Evolutionary conservation across 2,113 vertebrate genomes (phyloP).

Genomic region (Ginglymostoma cirratum): DNA sequence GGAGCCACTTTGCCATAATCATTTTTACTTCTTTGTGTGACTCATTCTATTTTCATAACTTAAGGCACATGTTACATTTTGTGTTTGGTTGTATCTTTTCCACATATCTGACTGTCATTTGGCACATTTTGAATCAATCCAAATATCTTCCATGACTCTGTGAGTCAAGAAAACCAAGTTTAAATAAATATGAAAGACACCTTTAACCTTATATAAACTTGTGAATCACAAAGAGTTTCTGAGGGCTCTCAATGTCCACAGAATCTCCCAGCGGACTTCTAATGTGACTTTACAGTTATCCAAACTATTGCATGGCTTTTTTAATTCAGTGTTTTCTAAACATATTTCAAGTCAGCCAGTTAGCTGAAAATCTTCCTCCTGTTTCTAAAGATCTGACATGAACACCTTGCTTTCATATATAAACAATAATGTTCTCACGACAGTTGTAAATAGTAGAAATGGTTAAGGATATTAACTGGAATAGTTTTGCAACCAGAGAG

Average conservation of each 20-base stretch:
- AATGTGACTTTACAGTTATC: constrained; percentile 10
- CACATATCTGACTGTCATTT: background rate
- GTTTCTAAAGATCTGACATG: background rate
- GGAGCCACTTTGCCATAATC: no score
- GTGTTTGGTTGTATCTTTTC: background rate
- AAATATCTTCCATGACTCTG: no score
- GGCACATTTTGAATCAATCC: background rate
- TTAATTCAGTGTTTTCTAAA: background rate
- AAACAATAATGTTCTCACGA: background rate
- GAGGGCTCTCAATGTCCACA: background rate
- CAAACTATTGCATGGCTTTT: background rate
- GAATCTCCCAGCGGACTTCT: background rate
- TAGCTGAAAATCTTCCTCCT: background rate
- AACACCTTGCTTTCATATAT: background rate
- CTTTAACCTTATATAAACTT: background rate
- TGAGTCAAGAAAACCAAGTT: background rate
- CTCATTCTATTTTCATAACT: background rate
- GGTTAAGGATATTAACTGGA: background rate
- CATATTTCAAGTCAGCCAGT: background rate
- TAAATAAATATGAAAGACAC: background rate
- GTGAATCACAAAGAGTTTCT: background rate
- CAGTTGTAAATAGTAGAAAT: background rate
- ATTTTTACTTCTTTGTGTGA: background rate
- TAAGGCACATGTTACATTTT: background rate
- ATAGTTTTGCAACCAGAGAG: background rate